Base-by-base conservation (phyloP, 1,140 invertebrate species). In the Notospermus geniculatus region DNA sequence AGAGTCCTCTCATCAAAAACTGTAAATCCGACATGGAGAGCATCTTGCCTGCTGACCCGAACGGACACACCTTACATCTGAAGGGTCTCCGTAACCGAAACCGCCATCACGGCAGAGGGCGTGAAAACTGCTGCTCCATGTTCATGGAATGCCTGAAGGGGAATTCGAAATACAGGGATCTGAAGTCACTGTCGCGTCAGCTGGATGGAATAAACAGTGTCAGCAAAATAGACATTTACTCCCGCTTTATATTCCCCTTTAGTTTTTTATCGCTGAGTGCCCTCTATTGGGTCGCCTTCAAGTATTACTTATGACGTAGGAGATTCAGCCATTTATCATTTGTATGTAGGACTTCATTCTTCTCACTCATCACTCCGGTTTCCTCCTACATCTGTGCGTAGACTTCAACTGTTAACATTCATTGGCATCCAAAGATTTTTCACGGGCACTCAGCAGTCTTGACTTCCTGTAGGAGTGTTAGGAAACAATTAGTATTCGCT, bases 221-320 rank as follows among this genome's bases (percentile, higher is more conserved):
- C 19, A 82, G 80, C 61, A 76, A 78, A 71, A 83, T 86, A 43
- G 86, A 87, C 66, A 82, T 83, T 17, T 76, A 81, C 54, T 72
- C 83, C 13, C 70, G 84, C 17, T 73, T 81, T 41, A 61, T 82
- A 15, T 86, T 86, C 69, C 85, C 85, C 0, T 59, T 80, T 13
- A 75, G 78, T 0, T 85, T 86, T 68, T 66, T 75, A 46, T 58
- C 83, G 2, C 72, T 85, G 46, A 85, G 84, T 67, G 65, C 80
- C n/a, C 71, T 81, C 50, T 86, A 86, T 69, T 86, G 84, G 84
- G 66, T 78, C n/a, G 69, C 79, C 15, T 86, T 36, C 32, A 4
- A 36, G 32, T 36, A 36, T 36, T 36, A 36, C 15, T 36, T 36
- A 36, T 36, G 32, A 36, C 32, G 32, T 36, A 36, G 32, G 32